phyloP scores from a whole-genome alignment of 2,797 vertebrate species.

The Sebastes trivittatus region DNA sequence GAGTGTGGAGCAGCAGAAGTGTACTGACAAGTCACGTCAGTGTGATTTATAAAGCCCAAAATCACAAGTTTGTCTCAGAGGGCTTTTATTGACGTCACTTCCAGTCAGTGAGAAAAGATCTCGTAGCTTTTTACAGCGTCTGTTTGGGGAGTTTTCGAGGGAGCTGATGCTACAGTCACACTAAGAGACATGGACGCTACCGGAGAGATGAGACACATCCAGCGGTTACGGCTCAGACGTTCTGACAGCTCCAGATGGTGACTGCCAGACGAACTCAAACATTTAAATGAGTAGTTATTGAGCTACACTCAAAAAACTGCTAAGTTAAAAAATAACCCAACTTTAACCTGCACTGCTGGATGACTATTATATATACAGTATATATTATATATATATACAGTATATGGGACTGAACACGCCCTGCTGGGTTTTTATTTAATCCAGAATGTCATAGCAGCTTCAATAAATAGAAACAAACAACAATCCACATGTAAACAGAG shows the following conservation, averaged over 20 bases:
- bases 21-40: constrained; percentile 31
- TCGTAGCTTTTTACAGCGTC: constrained; percentile 15
- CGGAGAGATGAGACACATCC: not conserved
- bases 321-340: not conserved
- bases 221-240: not conserved
- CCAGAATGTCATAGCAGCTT: too few relatives aligned
- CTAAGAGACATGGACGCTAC: not conserved
- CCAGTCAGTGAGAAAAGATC: constrained; percentile 30
- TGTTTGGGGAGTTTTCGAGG: constrained; percentile 33
- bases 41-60: constrained; percentile 48
- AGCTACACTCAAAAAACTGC: not conserved
- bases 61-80: constrained; percentile 53
- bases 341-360: not conserved
- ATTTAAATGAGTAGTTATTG: not conserved
- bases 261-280: not conserved
- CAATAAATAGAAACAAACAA: too few relatives aligned
- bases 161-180: constrained; percentile 14
- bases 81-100: constrained; percentile 52
- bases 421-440: too few relatives aligned
- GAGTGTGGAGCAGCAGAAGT: constrained; percentile 7
- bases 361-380: not conserved
- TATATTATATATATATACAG: too few relatives aligned
- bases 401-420: too few relatives aligned
- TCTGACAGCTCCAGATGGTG: constrained; percentile 16
- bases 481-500: too few relatives aligned